Evolutionary conservation across 92 coral and sea anemone species (phyloP).

Genomic region (Palythoa grandis): DNA sequence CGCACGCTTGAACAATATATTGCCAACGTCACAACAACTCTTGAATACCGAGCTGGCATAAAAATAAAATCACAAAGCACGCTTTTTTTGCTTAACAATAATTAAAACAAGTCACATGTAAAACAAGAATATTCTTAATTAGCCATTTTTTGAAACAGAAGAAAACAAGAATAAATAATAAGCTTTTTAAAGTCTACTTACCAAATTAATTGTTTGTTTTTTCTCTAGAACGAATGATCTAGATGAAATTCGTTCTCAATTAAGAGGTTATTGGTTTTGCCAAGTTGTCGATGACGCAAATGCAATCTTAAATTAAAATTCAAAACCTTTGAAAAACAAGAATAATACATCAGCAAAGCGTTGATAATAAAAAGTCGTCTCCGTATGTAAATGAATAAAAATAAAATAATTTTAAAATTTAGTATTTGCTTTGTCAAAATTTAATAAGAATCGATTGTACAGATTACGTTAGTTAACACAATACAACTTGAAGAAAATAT

Average conservation of each 20-base stretch:
- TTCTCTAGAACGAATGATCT: not conserved
- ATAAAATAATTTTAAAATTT: no score
- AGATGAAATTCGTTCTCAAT: not conserved
- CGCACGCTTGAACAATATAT: not conserved
- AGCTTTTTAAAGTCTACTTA: not conserved
- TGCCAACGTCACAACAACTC: not conserved
- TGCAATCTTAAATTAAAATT: not conserved
- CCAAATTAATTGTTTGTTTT: not conserved
- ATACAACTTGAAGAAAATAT: no score
- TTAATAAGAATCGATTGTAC: no score
- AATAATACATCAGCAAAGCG: not conserved
- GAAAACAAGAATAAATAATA: not conserved
- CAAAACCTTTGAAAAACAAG: not conserved
- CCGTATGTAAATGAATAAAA: not conserved
- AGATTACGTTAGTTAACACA: no score
- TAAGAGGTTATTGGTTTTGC: not conserved
- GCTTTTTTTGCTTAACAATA: not conserved
- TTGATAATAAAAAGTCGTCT: not conserved
- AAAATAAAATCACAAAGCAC: not conserved
- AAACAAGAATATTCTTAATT: not conserved
- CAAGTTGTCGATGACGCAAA: constrained; percentile 20
- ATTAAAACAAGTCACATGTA: not conserved
- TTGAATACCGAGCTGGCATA: not conserved
- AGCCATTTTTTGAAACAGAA: no score
- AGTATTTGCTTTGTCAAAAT: no score